Percentiles rank a stretch among this genome's conserved stretches.
Evolutionary conservation across 2,797 vertebrate species (phyloP).

Genomic region (Spondyliosoma cantharus): DNA sequence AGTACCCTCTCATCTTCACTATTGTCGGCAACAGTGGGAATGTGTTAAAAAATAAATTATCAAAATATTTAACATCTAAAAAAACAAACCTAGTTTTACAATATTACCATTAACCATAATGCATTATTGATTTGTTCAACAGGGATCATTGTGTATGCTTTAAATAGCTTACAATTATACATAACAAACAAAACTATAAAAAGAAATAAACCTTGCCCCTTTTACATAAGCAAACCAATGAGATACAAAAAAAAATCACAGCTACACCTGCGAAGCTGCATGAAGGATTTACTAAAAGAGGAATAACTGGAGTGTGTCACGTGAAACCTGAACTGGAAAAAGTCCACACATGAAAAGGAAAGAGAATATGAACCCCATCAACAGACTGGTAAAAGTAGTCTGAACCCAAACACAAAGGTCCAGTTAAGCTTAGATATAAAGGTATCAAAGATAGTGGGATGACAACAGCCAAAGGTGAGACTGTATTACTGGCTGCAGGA

Average conservation of each 20-base stretch:
- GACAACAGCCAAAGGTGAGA: not conserved
- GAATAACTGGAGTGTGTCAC: slow-evolving; percentile 39
- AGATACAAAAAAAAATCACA: slow-evolving; percentile 63
- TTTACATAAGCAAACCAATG: slow-evolving; percentile 70
- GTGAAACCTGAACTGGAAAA: not conserved
- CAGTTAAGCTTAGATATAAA: not conserved
- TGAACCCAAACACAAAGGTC: not conserved
- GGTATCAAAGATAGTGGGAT: slow-evolving; percentile 1
- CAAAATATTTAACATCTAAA: slow-evolving; percentile 84
- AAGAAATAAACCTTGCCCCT: slow-evolving; percentile 70
- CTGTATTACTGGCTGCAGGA: not conserved
- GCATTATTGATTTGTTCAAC: slow-evolving; percentile 80
- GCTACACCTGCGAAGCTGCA: slow-evolving; percentile 57
- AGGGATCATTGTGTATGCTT: slow-evolving; percentile 69
- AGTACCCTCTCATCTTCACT: slow-evolving; percentile 80
- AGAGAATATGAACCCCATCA: not conserved
- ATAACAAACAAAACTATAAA: slow-evolving; percentile 68
- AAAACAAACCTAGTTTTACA: slow-evolving; percentile 71
- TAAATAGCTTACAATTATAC: slow-evolving; percentile 81
- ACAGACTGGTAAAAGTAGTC: not conserved
- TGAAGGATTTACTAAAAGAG: slow-evolving; percentile 27
- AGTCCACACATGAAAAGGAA: slow-evolving; percentile 14
- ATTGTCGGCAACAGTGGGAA: slow-evolving; percentile 77
- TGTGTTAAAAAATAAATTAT: slow-evolving; percentile 88
- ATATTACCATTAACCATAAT: slow-evolving; percentile 74